Evolutionary conservation across 2,797 vertebrate genomes (phyloP).

Genomic region (Vespertilio murinus): DNA sequence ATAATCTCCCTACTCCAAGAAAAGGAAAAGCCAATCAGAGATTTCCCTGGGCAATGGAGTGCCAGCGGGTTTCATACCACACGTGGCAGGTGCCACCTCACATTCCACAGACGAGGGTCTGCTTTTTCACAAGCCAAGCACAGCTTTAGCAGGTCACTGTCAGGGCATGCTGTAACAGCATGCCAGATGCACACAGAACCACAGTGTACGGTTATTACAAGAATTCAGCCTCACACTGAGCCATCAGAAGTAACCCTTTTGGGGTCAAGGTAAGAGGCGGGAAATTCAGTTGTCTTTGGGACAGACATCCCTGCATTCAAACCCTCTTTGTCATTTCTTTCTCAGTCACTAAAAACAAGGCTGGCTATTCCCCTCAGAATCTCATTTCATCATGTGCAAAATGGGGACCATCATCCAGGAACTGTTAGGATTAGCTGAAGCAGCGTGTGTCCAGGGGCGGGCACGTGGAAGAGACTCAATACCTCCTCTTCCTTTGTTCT

Average conservation of each 20-base stretch:
- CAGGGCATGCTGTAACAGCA: background rate
- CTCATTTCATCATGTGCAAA: constrained; percentile 3
- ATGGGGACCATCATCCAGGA: background rate
- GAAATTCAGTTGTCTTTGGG: background rate
- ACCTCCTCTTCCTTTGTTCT: background rate
- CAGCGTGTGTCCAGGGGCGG: rapidly evolving
- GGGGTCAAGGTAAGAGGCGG: background rate
- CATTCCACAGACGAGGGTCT: background rate
- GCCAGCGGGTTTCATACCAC: background rate
- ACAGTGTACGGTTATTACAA: background rate
- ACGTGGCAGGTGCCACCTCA: background rate
- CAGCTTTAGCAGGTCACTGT: background rate
- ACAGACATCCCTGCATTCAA: background rate
- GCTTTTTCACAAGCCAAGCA: background rate
- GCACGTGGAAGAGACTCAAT: background rate
- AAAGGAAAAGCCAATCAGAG: constrained; percentile 6
- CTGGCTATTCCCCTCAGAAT: constrained; percentile 39
- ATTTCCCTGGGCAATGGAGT: background rate
- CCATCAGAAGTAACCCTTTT: background rate
- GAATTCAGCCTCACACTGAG: background rate
- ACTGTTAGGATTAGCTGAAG: background rate
- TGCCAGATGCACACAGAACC: background rate
- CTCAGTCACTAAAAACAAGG: background rate
- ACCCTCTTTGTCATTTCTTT: background rate
- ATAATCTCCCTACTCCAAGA: background rate